A percentile compares a stretch with the other conserved stretches of the same genome.
Conservation (phyloP, 2,888 invertebrate genomes). For the Synergus laeviventris region DNA sequence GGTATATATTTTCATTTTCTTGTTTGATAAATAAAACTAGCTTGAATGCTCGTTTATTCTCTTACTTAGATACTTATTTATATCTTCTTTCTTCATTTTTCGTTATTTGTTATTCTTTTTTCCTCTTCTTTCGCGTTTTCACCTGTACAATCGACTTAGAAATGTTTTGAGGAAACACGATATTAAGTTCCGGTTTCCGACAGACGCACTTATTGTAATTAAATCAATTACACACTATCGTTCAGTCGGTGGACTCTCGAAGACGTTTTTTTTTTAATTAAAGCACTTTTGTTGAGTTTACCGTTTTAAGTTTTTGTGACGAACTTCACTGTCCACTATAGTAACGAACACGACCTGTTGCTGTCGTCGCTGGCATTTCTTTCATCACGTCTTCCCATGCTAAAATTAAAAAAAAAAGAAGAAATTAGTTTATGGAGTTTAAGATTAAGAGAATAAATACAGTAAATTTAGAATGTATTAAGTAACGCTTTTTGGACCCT, state of each 20-base stretch:
- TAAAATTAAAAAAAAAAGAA: conserved; percentile 65
- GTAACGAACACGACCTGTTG: conserved; percentile 79
- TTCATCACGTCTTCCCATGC: conserved; percentile 86
- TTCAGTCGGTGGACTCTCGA: conserved; percentile 24
- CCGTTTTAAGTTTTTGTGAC: neutral
- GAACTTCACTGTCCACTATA: conserved; percentile 78
- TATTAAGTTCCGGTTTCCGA: conserved; percentile 18
- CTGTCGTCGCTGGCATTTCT: conserved; percentile 72
- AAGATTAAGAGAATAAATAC: neutral
- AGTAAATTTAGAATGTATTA: too few relatives aligned
- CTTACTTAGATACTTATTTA: neutral
- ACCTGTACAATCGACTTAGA: conserved; percentile 8
- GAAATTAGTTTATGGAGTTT: neutral
- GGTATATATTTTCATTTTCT: conserved; percentile 3
- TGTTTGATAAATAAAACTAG: neutral
- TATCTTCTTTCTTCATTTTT: conserved; percentile 2
- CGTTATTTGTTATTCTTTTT: neutral
- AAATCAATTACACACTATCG: conserved; percentile 30
- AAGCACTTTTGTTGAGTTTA: conserved; percentile 33
- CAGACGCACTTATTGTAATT: conserved; percentile 23
- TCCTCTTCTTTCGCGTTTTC: neutral
- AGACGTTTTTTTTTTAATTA: conserved; percentile 4
- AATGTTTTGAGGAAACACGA: neutral
- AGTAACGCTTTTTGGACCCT: too few relatives aligned
- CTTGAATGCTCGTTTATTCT: neutral